Base-by-base conservation (phyloP, 2,888 invertebrate genomes). In the Ditylenchus weischeri region DNA sequence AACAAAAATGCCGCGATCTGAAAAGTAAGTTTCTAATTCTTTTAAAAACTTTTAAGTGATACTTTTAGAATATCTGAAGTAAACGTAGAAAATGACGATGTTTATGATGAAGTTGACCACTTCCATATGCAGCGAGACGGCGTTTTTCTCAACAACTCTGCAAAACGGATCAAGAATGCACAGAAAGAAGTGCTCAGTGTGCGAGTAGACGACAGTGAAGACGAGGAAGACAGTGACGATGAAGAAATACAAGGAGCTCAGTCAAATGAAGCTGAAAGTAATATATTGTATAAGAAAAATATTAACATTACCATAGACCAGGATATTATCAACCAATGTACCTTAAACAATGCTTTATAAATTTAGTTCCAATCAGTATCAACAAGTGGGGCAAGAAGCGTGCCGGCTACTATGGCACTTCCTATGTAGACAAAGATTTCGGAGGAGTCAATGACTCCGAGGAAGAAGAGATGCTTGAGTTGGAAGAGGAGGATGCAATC, bases 381-480 rank as follows among this genome's bases (percentile, higher is more conserved):
- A 83, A 83, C 68, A 82, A 83, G n/a, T 85, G 85, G 85, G 85
- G 85, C 57, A 79, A 77, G 38, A 82, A 79, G 71, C 78, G 82
- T 61, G 76, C 76, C 15, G 79, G 79, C 60, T 85, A 82, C 72
- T 85, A 85, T 72, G 65, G 75, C 49, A 66, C 62, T 51, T 74
- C 74, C 19, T 72, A 68, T 62, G 77, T 77, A 1, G 78, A 78
- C 64, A 68, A 75, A 54, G 78, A 78, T 68, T 78, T 72, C 66
- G 79, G 78, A 54, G 79, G 78, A 29, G 76, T 76, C 68, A 68
- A 76, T n/a, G 73, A 75, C 48, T 74, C 77, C 49, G 77, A 79
- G n/a, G 75, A 75, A 57, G 75, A 76, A 70, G 74, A 76, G 49
- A 59, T 69, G 29, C 64, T 75, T 15, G 72, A 73, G 11, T 61